Base-by-base conservation (phyloP, 2,113 vertebrate species). In the Sinocyclocheilus grahami region DNA sequence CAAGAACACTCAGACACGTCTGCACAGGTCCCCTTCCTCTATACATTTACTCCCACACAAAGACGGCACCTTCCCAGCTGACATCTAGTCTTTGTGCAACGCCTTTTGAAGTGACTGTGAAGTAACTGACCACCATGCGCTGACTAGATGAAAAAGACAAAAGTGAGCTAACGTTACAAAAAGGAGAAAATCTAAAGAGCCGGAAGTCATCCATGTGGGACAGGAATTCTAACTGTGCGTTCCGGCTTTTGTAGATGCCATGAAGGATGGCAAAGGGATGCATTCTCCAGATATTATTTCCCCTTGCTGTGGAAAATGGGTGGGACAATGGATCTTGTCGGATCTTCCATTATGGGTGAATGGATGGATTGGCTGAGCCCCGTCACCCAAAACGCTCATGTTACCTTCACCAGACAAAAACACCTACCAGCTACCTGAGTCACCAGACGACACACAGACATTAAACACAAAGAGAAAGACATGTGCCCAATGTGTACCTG, bases 1-100 rank as follows among this genome's bases (percentile, higher is more conserved):
- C 95, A 95, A 87, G 95, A 94, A 86, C 88, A 84, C 86, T 74
- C 69, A 46, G 86, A 92, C 94, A 76, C 90, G 94, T 90, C 87
- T 27, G 24, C 86, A 92, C 94, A 88, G 77, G 93, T 90, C 89
- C 86, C 85, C 86, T 42, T 78, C 80, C 82, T 88, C 85, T 83
- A 33, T 82, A 87, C 77, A 48, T 84, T 81, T 85, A 77, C 46
- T 88, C 84, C 89, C 84, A 87, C 91, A 89, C 69, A 76, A 86
- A 90, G 90, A 86, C 86, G 39, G 81, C 84, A 90, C 91, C 91
- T 92, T 46, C 86, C 22, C 90, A 78, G 86, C 86, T 92, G 91
- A 92, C 91, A 91, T 92, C 82, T 89, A 81, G 78, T 67, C 88
- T 91, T 87, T 90, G 90, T 89, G 84, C 65, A 4, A 89, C 63